phyloP scores from a whole-genome alignment of 2,888 invertebrate species.

The Neocrepidodera transversa region DNA sequence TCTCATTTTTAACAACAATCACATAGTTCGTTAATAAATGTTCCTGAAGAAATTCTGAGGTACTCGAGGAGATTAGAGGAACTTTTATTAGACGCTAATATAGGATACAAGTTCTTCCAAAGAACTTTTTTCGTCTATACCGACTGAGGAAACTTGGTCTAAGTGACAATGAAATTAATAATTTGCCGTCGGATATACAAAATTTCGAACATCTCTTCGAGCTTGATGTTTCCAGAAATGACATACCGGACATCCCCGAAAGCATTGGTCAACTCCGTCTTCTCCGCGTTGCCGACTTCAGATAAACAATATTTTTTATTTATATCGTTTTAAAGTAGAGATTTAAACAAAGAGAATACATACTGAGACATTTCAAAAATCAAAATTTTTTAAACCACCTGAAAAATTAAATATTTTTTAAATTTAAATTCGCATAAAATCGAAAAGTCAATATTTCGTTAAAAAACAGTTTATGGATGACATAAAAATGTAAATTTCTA shows the following conservation, averaged over 20 bases:
- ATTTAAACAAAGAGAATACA: too few relatives aligned
- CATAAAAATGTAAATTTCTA: too few relatives aligned
- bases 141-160: slow-evolving; percentile 93
- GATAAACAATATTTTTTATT: too few relatives aligned
- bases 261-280: slow-evolving; percentile 94
- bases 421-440: too few relatives aligned
- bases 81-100: slow-evolving; percentile 97
- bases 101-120: slow-evolving; percentile 96
- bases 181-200: slow-evolving; percentile 95
- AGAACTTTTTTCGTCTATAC: slow-evolving; percentile 97
- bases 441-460: too few relatives aligned
- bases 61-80: slow-evolving; percentile 98
- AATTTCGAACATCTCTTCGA: slow-evolving; percentile 98
- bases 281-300: slow-evolving; percentile 96
- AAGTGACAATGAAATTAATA: slow-evolving; percentile 98
- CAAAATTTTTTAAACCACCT: too few relatives aligned
- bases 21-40: slow-evolving; percentile 95
- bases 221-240: slow-evolving; percentile 98
- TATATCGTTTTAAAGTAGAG: too few relatives aligned
- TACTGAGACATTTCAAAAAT: too few relatives aligned
- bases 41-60: slow-evolving; percentile 97
- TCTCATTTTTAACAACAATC: too few relatives aligned
- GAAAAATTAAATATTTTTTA: too few relatives aligned
- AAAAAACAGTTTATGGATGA: too few relatives aligned
- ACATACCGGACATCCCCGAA: slow-evolving; percentile 98